These are phyloP conservation scores for Amphibalanus amphitrite DNA, from an alignment of 1,140 invertebrate genomes.

Conservation along the genomic window DNA sequence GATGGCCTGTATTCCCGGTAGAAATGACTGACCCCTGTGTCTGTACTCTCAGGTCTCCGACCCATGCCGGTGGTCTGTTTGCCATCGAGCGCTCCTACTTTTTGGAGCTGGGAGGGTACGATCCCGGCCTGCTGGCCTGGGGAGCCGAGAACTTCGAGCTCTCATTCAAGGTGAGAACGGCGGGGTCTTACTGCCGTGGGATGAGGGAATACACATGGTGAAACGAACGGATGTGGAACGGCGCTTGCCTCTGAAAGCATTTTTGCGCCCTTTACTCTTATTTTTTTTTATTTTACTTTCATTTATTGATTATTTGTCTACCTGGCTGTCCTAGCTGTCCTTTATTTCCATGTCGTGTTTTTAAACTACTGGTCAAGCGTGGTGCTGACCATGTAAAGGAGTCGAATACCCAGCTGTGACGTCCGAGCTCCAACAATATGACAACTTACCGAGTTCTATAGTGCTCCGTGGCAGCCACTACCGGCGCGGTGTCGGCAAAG, in stretches of 20 bases:
- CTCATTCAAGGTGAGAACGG: constrained; percentile 35
- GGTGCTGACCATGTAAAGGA: no score
- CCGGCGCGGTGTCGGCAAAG: no score
- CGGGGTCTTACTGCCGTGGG: not conserved
- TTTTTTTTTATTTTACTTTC: no score
- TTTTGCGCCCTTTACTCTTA: not conserved
- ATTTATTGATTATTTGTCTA: no score
- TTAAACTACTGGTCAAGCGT: no score
- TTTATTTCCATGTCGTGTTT: no score
- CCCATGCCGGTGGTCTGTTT: constrained; percentile 42
- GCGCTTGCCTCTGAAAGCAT: not conserved
- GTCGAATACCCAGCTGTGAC: no score
- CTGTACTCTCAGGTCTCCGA: not conserved
- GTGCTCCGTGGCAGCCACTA: no score
- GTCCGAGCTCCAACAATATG: no score
- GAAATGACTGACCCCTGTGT: not conserved
- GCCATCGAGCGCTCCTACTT: constrained; percentile 42
- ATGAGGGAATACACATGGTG: not conserved
- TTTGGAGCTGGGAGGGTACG: constrained; percentile 47
- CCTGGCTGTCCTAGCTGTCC: no score
- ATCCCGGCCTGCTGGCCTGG: constrained; percentile 47
- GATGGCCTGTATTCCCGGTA: no score
- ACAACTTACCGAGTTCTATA: no score
- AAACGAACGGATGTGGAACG: not conserved
- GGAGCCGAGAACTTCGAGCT: constrained; percentile 49